Conservation (phyloP, 2,797 vertebrate species). For the Pseudochromis fuscus region DNA sequence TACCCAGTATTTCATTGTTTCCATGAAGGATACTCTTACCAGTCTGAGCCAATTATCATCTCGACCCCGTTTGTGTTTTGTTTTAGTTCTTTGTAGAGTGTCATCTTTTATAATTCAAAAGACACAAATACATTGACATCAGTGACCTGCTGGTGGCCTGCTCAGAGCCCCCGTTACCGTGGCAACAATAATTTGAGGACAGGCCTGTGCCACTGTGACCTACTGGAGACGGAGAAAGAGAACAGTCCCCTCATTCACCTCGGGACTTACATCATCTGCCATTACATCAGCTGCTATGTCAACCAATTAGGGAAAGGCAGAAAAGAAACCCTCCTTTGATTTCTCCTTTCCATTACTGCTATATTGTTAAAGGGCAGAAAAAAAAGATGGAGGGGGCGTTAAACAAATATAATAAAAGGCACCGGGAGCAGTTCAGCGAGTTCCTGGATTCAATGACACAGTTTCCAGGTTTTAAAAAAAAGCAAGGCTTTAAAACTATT, state of each 20-base stretch:
- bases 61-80: too few species aligned
- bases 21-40: too few species aligned
- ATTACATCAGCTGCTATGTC: slow-evolving; percentile 32
- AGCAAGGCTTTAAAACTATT: neutral
- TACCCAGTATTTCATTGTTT: too few species aligned
- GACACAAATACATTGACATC: neutral
- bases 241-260: slow-evolving; percentile 45
- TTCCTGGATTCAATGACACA: neutral
- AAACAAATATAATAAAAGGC: slow-evolving; percentile 16
- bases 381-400: neutral
- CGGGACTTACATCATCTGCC: slow-evolving; percentile 30
- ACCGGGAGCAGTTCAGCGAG: neutral
- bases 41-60: too few species aligned
- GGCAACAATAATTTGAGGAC: slow-evolving; percentile 48
- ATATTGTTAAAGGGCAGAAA: neutral
- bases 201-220: neutral
- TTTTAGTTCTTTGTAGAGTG: too few species aligned
- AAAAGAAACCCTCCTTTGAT: slow-evolving; percentile 30
- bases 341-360: slow-evolving; percentile 14
- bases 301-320: slow-evolving; percentile 36
- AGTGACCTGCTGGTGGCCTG: slow-evolving; percentile 6
- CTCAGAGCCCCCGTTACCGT: slow-evolving; percentile 24
- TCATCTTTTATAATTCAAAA: neutral
- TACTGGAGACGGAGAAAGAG: neutral
- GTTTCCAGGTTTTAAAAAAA: neutral